phyloP scores from a whole-genome alignment of 2,113 vertebrate genomes.

The Hiodon tergisus region DNA sequence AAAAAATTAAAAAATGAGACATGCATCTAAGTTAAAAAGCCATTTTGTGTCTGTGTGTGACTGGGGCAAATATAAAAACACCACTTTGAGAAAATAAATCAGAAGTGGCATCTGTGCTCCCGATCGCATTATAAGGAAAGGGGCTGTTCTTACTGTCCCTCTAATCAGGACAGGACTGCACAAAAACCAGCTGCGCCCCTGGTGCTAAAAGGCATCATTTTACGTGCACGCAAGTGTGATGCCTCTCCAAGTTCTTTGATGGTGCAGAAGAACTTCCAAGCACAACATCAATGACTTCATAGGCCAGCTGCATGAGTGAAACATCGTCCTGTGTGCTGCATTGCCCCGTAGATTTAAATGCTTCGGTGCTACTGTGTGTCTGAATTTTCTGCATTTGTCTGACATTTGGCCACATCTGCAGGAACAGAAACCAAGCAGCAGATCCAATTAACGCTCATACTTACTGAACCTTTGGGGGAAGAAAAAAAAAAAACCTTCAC shows the following conservation, averaged over 20 bases:
- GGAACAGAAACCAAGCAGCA: no score
- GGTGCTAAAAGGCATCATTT: conserved; percentile 2
- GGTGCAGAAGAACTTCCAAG: neutral
- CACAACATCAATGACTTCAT: conserved; percentile 11
- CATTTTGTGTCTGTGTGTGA: neutral
- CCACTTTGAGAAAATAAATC: conserved; percentile 20
- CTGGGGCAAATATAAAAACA: conserved; percentile 8
- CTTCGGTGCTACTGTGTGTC: neutral
- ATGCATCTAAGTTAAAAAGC: no score
- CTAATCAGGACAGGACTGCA: conserved; percentile 4
- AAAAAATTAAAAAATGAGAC: no score
- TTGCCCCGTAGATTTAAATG: neutral
- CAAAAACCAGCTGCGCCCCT: conserved; percentile 9
- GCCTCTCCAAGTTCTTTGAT: conserved; percentile 12
- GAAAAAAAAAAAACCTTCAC: no score
- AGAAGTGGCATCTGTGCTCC: conserved; percentile 1
- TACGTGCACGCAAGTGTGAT: conserved; percentile 11
- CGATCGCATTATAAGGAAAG: neutral
- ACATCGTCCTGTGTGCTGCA: neutral
- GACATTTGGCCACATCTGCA: no score
- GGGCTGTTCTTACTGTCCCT: conserved; percentile 20
- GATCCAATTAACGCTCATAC: no score
- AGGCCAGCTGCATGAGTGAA: neutral
- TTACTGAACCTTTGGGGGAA: no score
- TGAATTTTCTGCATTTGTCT: neutral